phyloP scores from a whole-genome alignment of 1,140 invertebrate genomes.

The Drosophila nasuta region DNA sequence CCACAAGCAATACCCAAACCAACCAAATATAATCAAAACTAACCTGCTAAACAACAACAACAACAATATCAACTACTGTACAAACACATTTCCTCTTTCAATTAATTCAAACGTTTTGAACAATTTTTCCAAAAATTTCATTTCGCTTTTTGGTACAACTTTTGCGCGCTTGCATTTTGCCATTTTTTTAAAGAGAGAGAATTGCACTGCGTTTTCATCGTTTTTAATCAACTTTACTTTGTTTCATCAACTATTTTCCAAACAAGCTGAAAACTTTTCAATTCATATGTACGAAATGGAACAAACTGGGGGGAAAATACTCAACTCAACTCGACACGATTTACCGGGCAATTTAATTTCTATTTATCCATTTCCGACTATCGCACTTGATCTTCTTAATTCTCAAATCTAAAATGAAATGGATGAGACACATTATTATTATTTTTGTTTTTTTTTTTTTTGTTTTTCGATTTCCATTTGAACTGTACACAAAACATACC shows the following conservation, averaged over 20 bases:
- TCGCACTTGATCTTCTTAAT: conserved; percentile 13
- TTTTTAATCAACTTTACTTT: conserved; percentile 68
- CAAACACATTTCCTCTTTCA: conserved; percentile 25
- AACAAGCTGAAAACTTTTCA: conserved; percentile 36
- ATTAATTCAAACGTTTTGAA: conserved; percentile 50
- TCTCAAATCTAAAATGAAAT: neutral
- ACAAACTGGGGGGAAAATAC: neutral
- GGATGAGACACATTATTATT: neutral
- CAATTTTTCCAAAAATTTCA: conserved; percentile 53
- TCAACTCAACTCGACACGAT: conserved; percentile 7
- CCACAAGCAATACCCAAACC: conserved; percentile 37
- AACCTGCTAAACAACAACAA: conserved; percentile 10
- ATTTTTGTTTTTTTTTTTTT: neutral
- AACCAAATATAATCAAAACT: conserved; percentile 22
- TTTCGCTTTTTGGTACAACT: conserved; percentile 59
- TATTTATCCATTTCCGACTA: conserved; percentile 3
- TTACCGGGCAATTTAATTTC: conserved; percentile 43
- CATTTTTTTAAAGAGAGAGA: conserved; percentile 6
- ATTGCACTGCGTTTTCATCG: conserved; percentile 63
- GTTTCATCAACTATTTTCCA: conserved; percentile 51
- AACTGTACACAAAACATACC: conserved; percentile 5
- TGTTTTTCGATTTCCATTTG: conserved; percentile 31
- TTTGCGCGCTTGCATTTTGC: conserved; percentile 34
- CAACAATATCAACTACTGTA: conserved; percentile 10
- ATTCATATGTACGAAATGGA: conserved; percentile 4